Percentiles rank a stretch among this genome's conserved stretches.
phyloP scores from a whole-genome alignment of 2,888 invertebrate species.

The Amblyjoppa fuscipennis region DNA sequence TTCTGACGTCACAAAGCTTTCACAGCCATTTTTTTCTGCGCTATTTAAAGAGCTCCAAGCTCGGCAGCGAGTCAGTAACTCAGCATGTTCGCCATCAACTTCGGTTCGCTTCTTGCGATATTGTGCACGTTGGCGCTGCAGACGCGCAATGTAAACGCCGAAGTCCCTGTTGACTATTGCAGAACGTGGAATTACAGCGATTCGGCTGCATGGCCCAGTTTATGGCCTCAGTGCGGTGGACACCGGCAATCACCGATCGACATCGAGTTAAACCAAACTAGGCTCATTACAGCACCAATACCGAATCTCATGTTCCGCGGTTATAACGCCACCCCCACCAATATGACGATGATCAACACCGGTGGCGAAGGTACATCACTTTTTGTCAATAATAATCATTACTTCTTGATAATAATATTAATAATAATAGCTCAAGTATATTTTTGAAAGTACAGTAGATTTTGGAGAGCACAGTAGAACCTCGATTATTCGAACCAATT shows the following conservation, averaged over 20 bases:
- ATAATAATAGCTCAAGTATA: not conserved
- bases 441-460: not conserved
- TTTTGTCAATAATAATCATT: not conserved
- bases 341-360: constrained; percentile 28
- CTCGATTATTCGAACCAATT: too few relatives aligned
- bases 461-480: too few relatives aligned
- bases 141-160: not conserved
- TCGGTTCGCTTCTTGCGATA: not conserved
- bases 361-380: constrained; percentile 48
- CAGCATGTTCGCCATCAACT: not conserved
- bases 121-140: not conserved
- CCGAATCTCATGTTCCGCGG: constrained; percentile 28
- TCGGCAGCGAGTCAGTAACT: not conserved
- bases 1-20: not conserved
- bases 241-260: constrained; percentile 71
- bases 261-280: constrained; percentile 46
- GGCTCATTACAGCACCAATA: not conserved
- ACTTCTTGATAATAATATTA: too few relatives aligned
- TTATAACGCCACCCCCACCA: constrained; percentile 37
- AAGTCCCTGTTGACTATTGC: not conserved
- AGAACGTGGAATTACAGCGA: constrained; percentile 51
- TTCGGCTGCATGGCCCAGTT: constrained; percentile 61
- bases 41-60: not conserved
- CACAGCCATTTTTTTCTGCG: not conserved
- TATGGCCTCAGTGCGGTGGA: constrained; percentile 67